Evolutionary conservation across 2,113 vertebrate genomes (phyloP).

Genomic region (Pollachius pollachius): DNA sequence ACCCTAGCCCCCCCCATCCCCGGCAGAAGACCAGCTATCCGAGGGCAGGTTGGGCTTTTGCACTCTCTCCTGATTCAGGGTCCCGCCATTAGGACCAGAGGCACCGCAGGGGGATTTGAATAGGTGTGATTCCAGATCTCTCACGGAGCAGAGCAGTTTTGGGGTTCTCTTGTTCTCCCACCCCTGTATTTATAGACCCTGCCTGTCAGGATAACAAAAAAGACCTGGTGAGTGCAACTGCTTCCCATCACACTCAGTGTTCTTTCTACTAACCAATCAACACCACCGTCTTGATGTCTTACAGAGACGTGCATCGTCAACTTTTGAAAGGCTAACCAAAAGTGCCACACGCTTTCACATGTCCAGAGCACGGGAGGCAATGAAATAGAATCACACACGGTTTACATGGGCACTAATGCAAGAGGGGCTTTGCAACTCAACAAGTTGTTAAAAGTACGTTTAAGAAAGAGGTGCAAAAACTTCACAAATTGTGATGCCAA

Average conservation of each 20-base stretch:
- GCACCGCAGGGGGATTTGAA: conserved; percentile 69
- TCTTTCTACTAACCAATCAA: conserved; percentile 33
- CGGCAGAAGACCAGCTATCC: conserved; percentile 63
- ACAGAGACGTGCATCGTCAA: conserved; percentile 15
- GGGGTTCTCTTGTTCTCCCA: conserved; percentile 44
- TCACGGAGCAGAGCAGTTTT: conserved; percentile 15
- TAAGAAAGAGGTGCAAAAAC: too few relatives aligned
- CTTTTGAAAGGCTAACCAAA: neutral
- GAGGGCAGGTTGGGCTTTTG: conserved; percentile 61
- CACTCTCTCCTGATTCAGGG: conserved; percentile 64
- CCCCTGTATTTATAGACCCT: conserved; percentile 59
- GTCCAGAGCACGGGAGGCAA: too few relatives aligned
- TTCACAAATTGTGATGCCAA: too few relatives aligned
- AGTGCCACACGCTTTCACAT: too few relatives aligned
- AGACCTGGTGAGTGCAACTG: conserved; percentile 69
- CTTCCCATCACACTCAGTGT: conserved; percentile 30
- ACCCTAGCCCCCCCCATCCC: conserved; percentile 42
- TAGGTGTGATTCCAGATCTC: conserved; percentile 54
- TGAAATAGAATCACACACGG: too few relatives aligned
- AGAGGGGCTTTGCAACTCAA: neutral
- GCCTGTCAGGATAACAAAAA: conserved; percentile 59
- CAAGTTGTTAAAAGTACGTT: too few relatives aligned
- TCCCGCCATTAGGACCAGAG: conserved; percentile 62
- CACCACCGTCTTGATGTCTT: conserved; percentile 12
- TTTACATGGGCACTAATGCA: neutral